Evolutionary conservation across 2,113 vertebrate genomes (phyloP).

Genomic region (Papio anubis): DNA sequence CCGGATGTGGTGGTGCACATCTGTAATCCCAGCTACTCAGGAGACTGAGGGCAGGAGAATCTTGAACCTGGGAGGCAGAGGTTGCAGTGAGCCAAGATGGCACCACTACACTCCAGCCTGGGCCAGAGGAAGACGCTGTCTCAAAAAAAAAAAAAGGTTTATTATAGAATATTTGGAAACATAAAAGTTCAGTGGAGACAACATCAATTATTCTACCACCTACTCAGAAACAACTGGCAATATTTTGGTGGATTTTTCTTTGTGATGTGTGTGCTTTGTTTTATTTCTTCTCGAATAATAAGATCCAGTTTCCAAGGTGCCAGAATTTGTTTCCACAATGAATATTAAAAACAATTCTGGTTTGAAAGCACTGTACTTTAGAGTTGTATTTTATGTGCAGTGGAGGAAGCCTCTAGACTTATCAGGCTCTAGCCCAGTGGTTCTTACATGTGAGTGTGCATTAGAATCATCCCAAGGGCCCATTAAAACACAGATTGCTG

Average conservation of each 20-base stretch:
- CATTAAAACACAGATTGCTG: neutral
- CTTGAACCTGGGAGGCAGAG: no score
- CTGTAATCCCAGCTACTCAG: no score
- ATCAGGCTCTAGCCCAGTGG: neutral
- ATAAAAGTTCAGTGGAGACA: neutral
- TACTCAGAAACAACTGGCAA: neutral
- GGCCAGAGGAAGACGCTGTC: no score
- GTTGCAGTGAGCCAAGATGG: no score
- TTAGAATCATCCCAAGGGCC: neutral
- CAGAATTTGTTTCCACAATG: neutral
- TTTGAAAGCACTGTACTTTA: constrained; percentile 12
- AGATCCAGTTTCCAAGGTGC: neutral
- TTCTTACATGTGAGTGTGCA: neutral
- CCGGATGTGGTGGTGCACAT: no score
- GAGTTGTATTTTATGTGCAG: neutral
- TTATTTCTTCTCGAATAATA: neutral
- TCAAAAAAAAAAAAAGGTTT: neutral
- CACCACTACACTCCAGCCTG: no score
- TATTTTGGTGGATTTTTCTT: constrained; percentile 20
- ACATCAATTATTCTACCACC: neutral
- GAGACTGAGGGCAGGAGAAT: no score
- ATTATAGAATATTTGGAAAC: constrained; percentile 36
- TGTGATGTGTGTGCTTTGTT: neutral
- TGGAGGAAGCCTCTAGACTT: neutral
- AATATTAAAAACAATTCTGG: neutral